These are phyloP conservation scores for Trachelus stipa DNA, from an alignment of 2,888 invertebrate genomes.

Conservation along the genomic window DNA sequence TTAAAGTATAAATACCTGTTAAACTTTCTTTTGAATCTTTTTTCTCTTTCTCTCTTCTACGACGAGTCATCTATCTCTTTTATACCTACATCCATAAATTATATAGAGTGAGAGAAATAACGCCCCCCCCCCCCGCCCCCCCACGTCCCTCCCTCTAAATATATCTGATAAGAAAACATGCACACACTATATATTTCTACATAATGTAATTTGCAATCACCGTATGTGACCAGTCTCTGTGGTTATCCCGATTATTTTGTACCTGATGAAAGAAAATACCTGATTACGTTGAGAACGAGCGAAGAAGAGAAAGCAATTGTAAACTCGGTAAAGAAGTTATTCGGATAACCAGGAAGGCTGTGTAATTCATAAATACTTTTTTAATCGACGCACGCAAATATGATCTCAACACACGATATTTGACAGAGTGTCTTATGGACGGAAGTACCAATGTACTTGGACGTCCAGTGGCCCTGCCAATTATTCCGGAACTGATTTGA, in stretches of 20 bases:
- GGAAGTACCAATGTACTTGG: slow-evolving; percentile 33
- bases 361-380: slow-evolving; percentile 16
- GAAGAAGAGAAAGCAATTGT: slow-evolving; percentile 1
- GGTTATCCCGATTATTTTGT: neutral
- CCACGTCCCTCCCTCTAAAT: neutral
- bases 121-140: neutral
- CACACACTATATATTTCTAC: slow-evolving; percentile 32
- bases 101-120: slow-evolving; percentile 3
- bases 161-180: neutral
- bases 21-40: neutral
- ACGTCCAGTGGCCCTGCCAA: slow-evolving; percentile 38
- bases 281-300: neutral
- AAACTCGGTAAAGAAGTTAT: neutral
- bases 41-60: neutral
- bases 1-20: slow-evolving; percentile 17
- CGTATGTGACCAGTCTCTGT: slow-evolving; percentile 2
- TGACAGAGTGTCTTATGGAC: neutral
- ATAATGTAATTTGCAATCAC: slow-evolving; percentile 20
- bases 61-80: neutral
- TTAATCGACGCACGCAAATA: slow-evolving; percentile 42
- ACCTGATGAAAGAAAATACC: neutral
- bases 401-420: slow-evolving; percentile 61
- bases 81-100: slow-evolving; percentile 19
- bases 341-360: neutral
- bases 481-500: slow-evolving; percentile 48